phyloP scores from a whole-genome alignment of 2,888 invertebrate genomes.

The Shargacucullia verbasci region DNA sequence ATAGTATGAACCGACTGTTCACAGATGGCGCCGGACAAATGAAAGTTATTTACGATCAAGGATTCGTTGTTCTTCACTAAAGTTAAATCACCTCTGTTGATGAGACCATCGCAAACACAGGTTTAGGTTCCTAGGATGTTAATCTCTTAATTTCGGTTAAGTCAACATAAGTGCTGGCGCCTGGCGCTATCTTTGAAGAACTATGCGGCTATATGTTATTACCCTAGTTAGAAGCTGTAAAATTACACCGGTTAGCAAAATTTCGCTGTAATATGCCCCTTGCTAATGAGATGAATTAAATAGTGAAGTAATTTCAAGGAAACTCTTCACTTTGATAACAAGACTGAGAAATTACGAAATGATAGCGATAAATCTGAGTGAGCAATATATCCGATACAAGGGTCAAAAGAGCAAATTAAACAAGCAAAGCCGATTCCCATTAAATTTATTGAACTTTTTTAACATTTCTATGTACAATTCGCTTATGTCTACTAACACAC shows the following conservation, averaged over 20 bases:
- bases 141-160: slow-evolving; percentile 78
- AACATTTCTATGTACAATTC: slow-evolving; percentile 78
- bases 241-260: slow-evolving; percentile 11
- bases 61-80: slow-evolving; percentile 19
- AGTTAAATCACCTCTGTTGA: slow-evolving; percentile 21
- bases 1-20: slow-evolving; percentile 18
- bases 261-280: too few relatives aligned
- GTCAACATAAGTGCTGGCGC: slow-evolving; percentile 65
- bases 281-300: too few relatives aligned
- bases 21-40: slow-evolving; percentile 28
- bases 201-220: slow-evolving; percentile 35
- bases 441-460: slow-evolving; percentile 68
- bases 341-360: slow-evolving; percentile 23
- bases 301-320: too few relatives aligned
- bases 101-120: slow-evolving; percentile 32
- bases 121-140: slow-evolving; percentile 67
- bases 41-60: slow-evolving; percentile 15
- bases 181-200: slow-evolving; percentile 59
- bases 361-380: slow-evolving; percentile 21
- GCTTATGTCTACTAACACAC: slow-evolving; percentile 82
- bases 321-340: neutral
- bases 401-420: slow-evolving; percentile 51
- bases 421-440: slow-evolving; percentile 38
- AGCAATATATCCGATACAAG: slow-evolving; percentile 40
- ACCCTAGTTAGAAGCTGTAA: slow-evolving; percentile 20